Evolutionary conservation across 2,888 invertebrate species (phyloP), one percentile per base, ranked within the genome.

Genomic region (Drosophila parthenogenetica): DNA sequence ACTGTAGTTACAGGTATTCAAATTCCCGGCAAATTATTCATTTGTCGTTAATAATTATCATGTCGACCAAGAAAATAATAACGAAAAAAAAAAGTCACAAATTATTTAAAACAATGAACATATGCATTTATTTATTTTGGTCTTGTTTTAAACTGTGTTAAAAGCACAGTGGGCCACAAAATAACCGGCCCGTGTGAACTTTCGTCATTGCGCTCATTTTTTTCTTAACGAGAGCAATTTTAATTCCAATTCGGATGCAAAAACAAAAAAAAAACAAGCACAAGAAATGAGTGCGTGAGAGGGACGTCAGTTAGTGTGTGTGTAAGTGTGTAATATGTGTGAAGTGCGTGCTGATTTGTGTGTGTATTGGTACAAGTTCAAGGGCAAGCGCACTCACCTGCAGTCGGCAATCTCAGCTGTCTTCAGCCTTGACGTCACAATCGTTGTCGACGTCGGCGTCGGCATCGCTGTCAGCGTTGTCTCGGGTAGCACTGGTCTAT

Each of bases 401-500:
- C 39, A 64, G 54, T 69, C 58, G 14, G 46, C 67, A 65, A 45
- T 40, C 29, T 40, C 62, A 48, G 59, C 35, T 53, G 58, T 5
- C 42, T 71, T 45, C 8, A 39, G 19, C 35, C 48, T 17, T 16
- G 45, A 29, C 37, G 32, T 50, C 16, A 42, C 32, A 19, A 35
- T 39, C n/a, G 54, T 17, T 29, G 46, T 10, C 43, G 49, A 2
- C 51, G 62, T 17, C 43, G 57, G 0, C 29, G 68, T 43, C 65
- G 61, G 37, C 60, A 64, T 48, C 54, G 55, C 14, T 32, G 66
- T 48, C 32, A 53, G 29, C 39, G 58, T 25, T 32, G 65, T 37
- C 5, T 87, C 84, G 35, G 69, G 48, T 32, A 72, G 70, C 35
- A 91, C 90, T 0, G 90, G 90, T 22, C 90, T 86, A 66, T 91